Conservation (phyloP, 2,888 invertebrate species). For the Pyrgus malvae region DNA sequence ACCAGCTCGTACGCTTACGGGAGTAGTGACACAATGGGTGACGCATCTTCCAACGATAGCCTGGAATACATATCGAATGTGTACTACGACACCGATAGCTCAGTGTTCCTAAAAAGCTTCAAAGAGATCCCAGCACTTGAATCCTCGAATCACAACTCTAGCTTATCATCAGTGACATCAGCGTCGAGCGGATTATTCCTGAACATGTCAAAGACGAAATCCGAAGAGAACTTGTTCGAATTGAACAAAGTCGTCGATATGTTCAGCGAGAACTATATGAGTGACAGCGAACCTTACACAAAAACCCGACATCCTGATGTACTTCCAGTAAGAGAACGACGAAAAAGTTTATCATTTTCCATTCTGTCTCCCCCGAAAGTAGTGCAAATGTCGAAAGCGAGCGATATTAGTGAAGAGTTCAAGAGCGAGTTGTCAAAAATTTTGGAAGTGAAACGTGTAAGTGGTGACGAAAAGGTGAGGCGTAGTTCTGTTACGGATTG, state of each 20-base stretch:
- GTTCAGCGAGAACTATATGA: constrained; percentile 70
- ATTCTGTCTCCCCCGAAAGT: constrained; percentile 66
- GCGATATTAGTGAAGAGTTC: constrained; percentile 67
- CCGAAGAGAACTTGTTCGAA: constrained; percentile 63
- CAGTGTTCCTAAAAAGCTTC: constrained; percentile 63
- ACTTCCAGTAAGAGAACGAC: constrained; percentile 49
- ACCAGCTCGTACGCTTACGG: constrained; percentile 61
- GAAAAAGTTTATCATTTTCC: constrained; percentile 66
- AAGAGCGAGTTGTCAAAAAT: constrained; percentile 59
- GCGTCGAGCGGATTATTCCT: constrained; percentile 58
- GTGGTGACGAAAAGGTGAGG: constrained; percentile 43
- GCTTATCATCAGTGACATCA: constrained; percentile 59
- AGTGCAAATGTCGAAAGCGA: constrained; percentile 62
- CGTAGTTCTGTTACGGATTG: constrained; percentile 75
- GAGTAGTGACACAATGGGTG: constrained; percentile 61
- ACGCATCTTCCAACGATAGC: constrained; percentile 63
- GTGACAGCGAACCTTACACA: constrained; percentile 73
- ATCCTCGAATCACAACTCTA: constrained; percentile 57
- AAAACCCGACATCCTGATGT: constrained; percentile 42
- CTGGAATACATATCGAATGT: constrained; percentile 65
- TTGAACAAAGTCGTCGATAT: constrained; percentile 70
- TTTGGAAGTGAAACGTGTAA: constrained; percentile 50
- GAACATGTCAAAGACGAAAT: constrained; percentile 60
- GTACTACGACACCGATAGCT: constrained; percentile 61
- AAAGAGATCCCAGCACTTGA: constrained; percentile 55